Percentiles rank a stretch among this genome's conserved stretches.
These are phyloP conservation scores for Oscheius sp. DNA, from an alignment of 2,888 invertebrate species.

Conservation along the genomic window DNA sequence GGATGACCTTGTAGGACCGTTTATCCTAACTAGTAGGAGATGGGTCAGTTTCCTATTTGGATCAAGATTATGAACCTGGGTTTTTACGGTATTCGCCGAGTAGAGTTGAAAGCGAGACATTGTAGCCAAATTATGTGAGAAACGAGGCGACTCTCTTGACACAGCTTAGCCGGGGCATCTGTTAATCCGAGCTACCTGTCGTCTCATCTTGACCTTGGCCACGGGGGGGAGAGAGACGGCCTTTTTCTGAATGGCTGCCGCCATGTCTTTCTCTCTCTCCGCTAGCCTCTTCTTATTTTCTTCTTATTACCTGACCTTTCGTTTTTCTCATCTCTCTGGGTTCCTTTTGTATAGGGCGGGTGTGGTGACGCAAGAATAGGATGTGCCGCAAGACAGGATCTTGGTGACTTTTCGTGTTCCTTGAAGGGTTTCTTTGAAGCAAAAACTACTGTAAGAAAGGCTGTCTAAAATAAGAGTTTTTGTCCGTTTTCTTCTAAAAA, in stretches of 20 bases:
- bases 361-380: not conserved
- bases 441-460: too few species aligned
- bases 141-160: not conserved
- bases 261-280: not conserved
- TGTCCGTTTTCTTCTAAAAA: too few species aligned
- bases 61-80: too few species aligned
- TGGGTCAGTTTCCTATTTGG: too few species aligned
- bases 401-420: not conserved
- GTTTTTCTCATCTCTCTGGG: not conserved
- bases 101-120: too few species aligned
- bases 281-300: not conserved
- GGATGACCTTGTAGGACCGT: too few species aligned
- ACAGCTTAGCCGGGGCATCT: not conserved
- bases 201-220: constrained; percentile 30
- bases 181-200: constrained; percentile 17
- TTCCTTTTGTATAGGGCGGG: not conserved
- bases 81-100: too few species aligned
- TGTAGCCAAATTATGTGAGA: too few species aligned
- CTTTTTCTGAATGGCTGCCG: not conserved
- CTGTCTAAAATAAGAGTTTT: too few species aligned
- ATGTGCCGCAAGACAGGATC: not conserved
- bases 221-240: constrained; percentile 6
- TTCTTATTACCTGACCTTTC: constrained; percentile 1
- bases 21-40: too few species aligned
- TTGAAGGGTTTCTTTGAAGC: not conserved